Evolutionary conservation across 2,888 invertebrate genomes (phyloP).

Genomic region (Plebejus melissa): DNA sequence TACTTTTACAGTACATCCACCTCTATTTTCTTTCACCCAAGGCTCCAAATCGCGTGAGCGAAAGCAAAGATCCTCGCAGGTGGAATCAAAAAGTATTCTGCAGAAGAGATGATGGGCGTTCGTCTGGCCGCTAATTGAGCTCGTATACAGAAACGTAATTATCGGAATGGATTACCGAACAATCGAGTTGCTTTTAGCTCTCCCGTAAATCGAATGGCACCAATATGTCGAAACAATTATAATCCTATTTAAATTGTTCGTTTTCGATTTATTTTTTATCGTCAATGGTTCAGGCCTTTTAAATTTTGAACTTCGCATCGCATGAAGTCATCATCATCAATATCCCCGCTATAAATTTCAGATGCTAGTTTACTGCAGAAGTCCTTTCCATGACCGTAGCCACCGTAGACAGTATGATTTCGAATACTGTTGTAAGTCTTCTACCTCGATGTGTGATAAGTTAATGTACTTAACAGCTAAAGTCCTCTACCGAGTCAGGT

Average conservation of each 20-base stretch:
- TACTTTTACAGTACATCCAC: background rate
- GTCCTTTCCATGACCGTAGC: too few relatives aligned
- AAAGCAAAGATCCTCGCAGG: background rate
- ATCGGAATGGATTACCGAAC: constrained; percentile 2
- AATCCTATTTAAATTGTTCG: constrained; percentile 10
- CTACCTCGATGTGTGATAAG: too few relatives aligned
- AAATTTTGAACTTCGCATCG: background rate
- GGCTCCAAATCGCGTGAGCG: background rate
- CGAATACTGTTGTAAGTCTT: too few relatives aligned
- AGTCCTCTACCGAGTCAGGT: too few relatives aligned
- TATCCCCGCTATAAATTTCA: too few relatives aligned
- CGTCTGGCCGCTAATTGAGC: background rate
- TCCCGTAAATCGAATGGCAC: constrained; percentile 13
- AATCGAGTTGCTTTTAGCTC: constrained; percentile 9
- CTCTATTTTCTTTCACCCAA: background rate
- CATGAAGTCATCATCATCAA: too few relatives aligned
- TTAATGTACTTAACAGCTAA: too few relatives aligned
- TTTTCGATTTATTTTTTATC: constrained; percentile 4
- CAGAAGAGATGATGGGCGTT: constrained; percentile 6
- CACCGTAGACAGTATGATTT: too few relatives aligned
- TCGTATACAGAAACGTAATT: constrained; percentile 10
- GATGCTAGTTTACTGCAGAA: too few relatives aligned
- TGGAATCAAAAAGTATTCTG: constrained; percentile 17
- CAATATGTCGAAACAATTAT: constrained; percentile 19
- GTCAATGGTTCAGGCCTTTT: background rate